Evolutionary conservation across 2,888 invertebrate genomes (phyloP), one percentile per base, ranked within the genome.

Genomic region (Nomada flava): DNA sequence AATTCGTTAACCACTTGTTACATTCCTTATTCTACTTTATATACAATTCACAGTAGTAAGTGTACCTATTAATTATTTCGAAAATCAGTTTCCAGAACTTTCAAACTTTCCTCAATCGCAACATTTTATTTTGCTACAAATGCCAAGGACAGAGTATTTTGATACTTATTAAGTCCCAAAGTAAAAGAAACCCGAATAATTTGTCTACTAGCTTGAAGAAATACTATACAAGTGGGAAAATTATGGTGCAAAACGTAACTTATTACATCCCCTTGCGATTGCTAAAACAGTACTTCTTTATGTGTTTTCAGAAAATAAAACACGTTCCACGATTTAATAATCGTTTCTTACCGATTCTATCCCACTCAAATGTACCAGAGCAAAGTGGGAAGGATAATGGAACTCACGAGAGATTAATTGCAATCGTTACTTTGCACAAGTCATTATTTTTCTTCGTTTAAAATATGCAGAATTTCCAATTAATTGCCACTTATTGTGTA

Each of bases 311-410:
- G 67, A 67, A 67, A 20, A 20, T 36, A 23, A 52, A 23, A 29
- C 67, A 15, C 65, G 29, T 53, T 52, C n/a, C 13, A 4, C 65
- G 52, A 53, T 52, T 67, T 67, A 36, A 53, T 67, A 67, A 67
- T 67, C 20, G 52, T 23, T 53, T 53, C 29, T 67, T 67, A 52
- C 53, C 67, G 36, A 67, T 67, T 67, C 67, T 15, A 15, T 36
- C 52, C 20, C 52, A 36, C 15, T 52, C n/a, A 20, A 52, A n/a
- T 29, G 26, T 29, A 5, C 52, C 18, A 11, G 20, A 11, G 20
- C n/a, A 52, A 67, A 9, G 36, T 23, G 53, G 36, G 52, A 67
- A 53, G 67, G 7, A 36, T 36, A 67, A 67, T 67, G 52, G 5
- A 52, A 20, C 36, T 15, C 29, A 4, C 29, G 10, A 53, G 53